Base-by-base conservation (phyloP, 2,888 invertebrate genomes). In the Conus canariensis region DNA sequence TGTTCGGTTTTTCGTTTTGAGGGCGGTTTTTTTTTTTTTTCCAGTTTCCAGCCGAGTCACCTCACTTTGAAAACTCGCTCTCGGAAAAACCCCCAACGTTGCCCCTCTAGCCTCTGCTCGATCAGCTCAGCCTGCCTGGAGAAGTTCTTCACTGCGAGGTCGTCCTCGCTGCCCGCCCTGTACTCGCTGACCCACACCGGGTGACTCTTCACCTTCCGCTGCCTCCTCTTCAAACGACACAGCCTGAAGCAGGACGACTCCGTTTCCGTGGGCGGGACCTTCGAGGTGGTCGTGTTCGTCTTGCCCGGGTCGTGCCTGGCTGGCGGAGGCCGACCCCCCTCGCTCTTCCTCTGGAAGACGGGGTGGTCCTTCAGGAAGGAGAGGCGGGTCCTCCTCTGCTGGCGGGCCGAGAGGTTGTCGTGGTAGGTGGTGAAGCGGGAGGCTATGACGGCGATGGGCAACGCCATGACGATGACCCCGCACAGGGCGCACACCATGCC, bases 341-440 rank as follows among this genome's bases (percentile, higher is more conserved):
- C 30, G 14, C 30, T 7, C 77, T 77, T 30, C 77, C 9, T 30
- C 77, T 77, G 8, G 82, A 82, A 82, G 6, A 4, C 56, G 56
- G 85, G 59, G n/a, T 67, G 56, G 30, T 86, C 45, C 6, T 16
- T 30, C 25, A 25, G 3, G 86, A 67, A 86, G 19, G 86, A 5
- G 30, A 67, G n/a, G 9, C 86, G 86, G 45, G 6, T 19, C 16
- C 67, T 64, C 67, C 5, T 64, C 86, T 86, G 86, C 67, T 67
- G 16, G 14, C 86, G 58, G 19, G 86, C 60, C 19, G 86, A 5
- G n/a, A 86, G 92, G 83, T 95, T 94, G 59, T 93, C 92, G 90
- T 95, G 95, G 88, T 94, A 95, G 67, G 95, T 91, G 87, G 94
- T 93, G 90, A 95, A 95, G 87, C 95, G 95, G 89, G 94, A 95